These are phyloP conservation scores for Pangasianodon hypophthalmus DNA, from an alignment of 2,113 vertebrate species.

Conservation along the genomic window DNA sequence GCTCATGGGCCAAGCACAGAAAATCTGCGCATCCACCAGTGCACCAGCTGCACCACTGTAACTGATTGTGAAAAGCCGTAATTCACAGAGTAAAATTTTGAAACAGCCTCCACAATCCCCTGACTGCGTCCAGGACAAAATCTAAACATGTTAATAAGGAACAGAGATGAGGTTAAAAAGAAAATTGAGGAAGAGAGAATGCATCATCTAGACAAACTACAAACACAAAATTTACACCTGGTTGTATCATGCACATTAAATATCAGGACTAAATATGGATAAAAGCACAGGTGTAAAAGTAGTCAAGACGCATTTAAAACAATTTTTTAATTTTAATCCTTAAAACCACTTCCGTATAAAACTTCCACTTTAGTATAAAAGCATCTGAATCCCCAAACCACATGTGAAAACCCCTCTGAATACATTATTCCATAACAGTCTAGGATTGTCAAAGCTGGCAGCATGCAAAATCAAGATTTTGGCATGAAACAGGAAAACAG, in stretches of 20 bases:
- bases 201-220: not conserved
- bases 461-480: not conserved
- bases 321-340: not conserved
- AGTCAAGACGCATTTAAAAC: not conserved
- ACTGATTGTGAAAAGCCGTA: not conserved
- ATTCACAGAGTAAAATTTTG: not conserved
- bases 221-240: not conserved
- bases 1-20: not conserved
- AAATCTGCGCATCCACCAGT: not conserved
- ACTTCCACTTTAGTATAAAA: not conserved
- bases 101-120: not conserved
- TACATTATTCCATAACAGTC: too few relatives aligned
- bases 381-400: not conserved
- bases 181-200: not conserved
- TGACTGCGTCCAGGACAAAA: not conserved
- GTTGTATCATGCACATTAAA: not conserved
- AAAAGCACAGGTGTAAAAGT: not conserved
- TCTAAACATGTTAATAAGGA: not conserved
- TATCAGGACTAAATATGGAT: not conserved
- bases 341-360: not conserved
- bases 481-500: not conserved
- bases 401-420: not conserved
- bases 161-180: not conserved
- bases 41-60: conserved; percentile 15
- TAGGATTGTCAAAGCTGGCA: not conserved